phyloP scores from a whole-genome alignment of 2,797 vertebrate genomes.

The Sebastes variabilis region DNA sequence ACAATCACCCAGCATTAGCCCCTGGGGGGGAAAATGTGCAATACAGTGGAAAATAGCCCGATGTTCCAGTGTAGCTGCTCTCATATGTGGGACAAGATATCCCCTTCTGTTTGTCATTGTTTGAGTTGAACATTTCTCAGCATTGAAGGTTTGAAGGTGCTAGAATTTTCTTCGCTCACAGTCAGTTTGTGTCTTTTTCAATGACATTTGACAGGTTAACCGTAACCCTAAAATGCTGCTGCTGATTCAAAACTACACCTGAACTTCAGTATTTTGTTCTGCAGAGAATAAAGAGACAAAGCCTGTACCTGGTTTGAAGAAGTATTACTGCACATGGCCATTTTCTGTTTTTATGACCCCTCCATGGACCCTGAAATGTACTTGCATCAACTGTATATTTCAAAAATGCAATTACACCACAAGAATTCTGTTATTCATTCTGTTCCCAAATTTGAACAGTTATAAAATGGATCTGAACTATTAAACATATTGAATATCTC shows the following conservation, averaged over 20 bases:
- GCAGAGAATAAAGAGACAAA: background rate
- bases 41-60: conserved; percentile 1
- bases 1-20: background rate
- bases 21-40: conserved; percentile 6
- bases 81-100: conserved; percentile 8
- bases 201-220: conserved; percentile 9
- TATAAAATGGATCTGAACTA: background rate
- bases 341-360: background rate
- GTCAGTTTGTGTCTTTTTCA: background rate
- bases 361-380: background rate
- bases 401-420: background rate
- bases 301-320: too few species aligned
- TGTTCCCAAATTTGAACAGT: background rate
- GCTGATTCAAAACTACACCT: background rate
- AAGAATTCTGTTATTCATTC: background rate
- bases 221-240: background rate
- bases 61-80: conserved; percentile 24
- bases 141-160: background rate
- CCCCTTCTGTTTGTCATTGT: background rate
- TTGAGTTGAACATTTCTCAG: background rate
- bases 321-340: background rate
- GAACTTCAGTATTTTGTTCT: background rate
- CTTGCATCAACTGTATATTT: background rate
- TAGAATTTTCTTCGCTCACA: background rate
- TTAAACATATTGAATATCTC: background rate